A percentile compares a stretch with the other conserved stretches of the same genome.
These are phyloP conservation scores for Podiceps cristatus DNA, from an alignment of 2,113 vertebrate species.

Conservation along the genomic window DNA sequence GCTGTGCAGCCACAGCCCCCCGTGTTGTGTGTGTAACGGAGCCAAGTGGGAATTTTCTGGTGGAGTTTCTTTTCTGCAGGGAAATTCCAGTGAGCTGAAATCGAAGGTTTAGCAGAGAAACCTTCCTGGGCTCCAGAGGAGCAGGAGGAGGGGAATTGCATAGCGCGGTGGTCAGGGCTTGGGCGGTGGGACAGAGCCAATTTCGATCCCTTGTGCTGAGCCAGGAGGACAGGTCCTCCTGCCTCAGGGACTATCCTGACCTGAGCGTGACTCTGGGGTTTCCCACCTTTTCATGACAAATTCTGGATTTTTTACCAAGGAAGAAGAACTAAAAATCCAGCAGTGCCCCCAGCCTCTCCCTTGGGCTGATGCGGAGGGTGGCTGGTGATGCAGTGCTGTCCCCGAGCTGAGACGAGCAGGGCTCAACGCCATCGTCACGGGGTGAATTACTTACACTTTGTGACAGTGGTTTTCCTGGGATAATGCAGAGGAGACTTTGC, in stretches of 20 bases:
- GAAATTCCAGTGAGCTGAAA: slow-evolving; percentile 40
- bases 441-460: accelerated
- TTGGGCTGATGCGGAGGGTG: accelerated
- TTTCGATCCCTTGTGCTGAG: not conserved
- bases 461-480: not conserved
- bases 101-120: not conserved
- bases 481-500: not conserved
- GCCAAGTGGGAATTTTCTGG: slow-evolving; percentile 9
- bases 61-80: not conserved
- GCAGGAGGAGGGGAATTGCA: not conserved
- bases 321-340: not conserved
- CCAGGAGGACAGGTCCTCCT: not conserved
- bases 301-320: not conserved
- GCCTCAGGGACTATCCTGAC: not conserved
- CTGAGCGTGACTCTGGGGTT: not conserved
- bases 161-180: not conserved
- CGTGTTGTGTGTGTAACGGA: accelerated
- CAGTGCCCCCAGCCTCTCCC: not conserved
- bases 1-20: not conserved
- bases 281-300: not conserved
- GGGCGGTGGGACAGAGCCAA: not conserved
- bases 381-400: not conserved
- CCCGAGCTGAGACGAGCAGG: accelerated
- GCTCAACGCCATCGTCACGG: not conserved
- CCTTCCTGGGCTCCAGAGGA: not conserved